These are phyloP conservation scores for Catostylus mosaicus DNA, from an alignment of 30 jellyfish, hydroid and myxozoan species.

Conservation along the genomic window DNA sequence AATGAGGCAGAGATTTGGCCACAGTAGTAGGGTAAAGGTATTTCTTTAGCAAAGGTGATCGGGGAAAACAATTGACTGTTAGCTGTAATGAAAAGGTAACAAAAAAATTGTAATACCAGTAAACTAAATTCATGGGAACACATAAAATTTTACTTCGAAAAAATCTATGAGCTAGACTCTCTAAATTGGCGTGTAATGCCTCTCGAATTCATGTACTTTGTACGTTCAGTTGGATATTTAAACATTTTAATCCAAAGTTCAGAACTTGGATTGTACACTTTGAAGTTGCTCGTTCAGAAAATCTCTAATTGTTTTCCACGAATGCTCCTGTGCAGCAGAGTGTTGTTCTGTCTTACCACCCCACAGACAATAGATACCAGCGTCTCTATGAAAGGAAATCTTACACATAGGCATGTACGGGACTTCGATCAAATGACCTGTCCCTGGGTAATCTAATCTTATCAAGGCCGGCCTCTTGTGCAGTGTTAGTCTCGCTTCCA, in stretches of 20 bases:
- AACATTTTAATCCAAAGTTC: neutral
- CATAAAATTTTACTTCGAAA: too few relatives aligned
- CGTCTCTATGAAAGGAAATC: slow-evolving; percentile 23
- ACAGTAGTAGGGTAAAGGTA: too few relatives aligned
- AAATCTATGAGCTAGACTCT: too few relatives aligned
- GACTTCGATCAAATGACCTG: slow-evolving; percentile 84
- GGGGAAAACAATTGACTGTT: too few relatives aligned
- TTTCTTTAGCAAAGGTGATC: too few relatives aligned
- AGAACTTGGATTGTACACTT: slow-evolving; percentile 7
- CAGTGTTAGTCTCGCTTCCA: slow-evolving; percentile 18
- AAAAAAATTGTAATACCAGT: too few relatives aligned
- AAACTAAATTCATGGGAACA: too few relatives aligned
- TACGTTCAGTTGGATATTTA: too few relatives aligned
- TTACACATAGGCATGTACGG: slow-evolving; percentile 81
- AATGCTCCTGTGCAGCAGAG: slow-evolving; percentile 76
- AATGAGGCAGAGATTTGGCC: too few relatives aligned
- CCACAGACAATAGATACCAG: slow-evolving; percentile 13
- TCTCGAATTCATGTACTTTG: too few relatives aligned
- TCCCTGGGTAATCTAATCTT: slow-evolving; percentile 48
- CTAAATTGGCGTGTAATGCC: too few relatives aligned
- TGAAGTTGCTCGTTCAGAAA: slow-evolving; percentile 34
- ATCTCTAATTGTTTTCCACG: slow-evolving; percentile 59
- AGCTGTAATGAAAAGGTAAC: too few relatives aligned
- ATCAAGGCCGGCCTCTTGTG: neutral
- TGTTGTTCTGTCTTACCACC: slow-evolving; percentile 72